These are phyloP conservation scores for Sminthopsis crassicaudata DNA, from an alignment of 2,113 vertebrate genomes.

Conservation along the genomic window DNA sequence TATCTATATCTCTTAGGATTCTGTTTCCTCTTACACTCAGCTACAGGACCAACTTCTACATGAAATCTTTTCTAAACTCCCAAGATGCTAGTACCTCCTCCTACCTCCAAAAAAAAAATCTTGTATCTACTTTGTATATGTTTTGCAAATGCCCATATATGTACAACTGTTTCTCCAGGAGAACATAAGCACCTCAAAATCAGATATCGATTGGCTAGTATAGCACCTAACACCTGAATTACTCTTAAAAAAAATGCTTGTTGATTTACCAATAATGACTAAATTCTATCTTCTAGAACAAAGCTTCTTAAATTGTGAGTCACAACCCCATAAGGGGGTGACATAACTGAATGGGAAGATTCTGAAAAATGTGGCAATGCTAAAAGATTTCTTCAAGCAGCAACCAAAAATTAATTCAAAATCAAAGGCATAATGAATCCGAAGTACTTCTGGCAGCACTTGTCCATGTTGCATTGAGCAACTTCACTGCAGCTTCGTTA, in stretches of 20 bases:
- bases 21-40: not conserved
- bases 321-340: too few species aligned
- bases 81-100: not conserved
- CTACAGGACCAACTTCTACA: not conserved
- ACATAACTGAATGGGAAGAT: too few species aligned
- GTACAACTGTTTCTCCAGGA: not conserved
- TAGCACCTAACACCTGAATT: not conserved
- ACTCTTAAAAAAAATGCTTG: not conserved
- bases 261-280: not conserved
- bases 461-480: too few species aligned
- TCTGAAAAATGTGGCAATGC: too few species aligned
- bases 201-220: not conserved
- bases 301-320: too few species aligned
- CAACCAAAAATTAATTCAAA: too few species aligned
- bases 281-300: not conserved
- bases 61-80: not conserved
- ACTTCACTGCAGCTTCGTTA: too few species aligned
- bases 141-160: not conserved
- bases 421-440: too few species aligned
- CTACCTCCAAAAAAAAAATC: not conserved
- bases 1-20: not conserved
- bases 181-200: not conserved
- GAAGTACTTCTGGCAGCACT: too few species aligned
- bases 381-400: too few species aligned
- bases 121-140: not conserved